These are phyloP conservation scores for Melinaea marsaeus DNA, from an alignment of 2,888 invertebrate genomes.

Conservation along the genomic window DNA sequence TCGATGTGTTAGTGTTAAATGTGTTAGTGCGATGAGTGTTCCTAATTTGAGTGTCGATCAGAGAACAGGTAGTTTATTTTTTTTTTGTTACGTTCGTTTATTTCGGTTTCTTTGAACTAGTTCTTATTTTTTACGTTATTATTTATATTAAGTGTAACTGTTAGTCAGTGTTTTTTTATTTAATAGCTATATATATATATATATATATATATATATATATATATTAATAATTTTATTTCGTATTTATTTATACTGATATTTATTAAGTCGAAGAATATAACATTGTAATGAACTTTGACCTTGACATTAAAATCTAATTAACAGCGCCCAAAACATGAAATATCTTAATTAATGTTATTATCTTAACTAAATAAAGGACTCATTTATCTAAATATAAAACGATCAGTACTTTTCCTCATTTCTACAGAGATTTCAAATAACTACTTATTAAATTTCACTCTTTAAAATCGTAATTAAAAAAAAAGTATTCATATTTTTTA, in stretches of 20 bases:
- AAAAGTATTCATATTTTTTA: neutral
- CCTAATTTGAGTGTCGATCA: conserved; percentile 70
- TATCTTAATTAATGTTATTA: neutral
- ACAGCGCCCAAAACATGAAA: neutral
- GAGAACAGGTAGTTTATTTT: conserved; percentile 57
- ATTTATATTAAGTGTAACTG: too few species aligned
- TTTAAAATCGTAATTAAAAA: too few species aligned
- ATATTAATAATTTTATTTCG: too few species aligned
- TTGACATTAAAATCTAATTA: conserved; percentile 1
- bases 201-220: too few species aligned
- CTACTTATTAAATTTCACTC: too few species aligned
- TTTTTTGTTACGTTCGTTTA: conserved; percentile 5
- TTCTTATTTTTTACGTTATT: neutral
- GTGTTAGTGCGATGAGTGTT: conserved; percentile 56
- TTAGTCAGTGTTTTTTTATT: neutral
- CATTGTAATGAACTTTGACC: neutral
- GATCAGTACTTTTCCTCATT: neutral
- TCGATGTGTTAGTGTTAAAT: conserved; percentile 41
- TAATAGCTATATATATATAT: neutral
- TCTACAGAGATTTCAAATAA: too few species aligned
- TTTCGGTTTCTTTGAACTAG: conserved; percentile 6
- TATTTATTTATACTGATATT: neutral
- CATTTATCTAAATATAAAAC: neutral
- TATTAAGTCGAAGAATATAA: neutral
- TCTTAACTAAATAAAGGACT: neutral